Conservation (phyloP, 2,113 vertebrate genomes). For the Rhea americana region DNA sequence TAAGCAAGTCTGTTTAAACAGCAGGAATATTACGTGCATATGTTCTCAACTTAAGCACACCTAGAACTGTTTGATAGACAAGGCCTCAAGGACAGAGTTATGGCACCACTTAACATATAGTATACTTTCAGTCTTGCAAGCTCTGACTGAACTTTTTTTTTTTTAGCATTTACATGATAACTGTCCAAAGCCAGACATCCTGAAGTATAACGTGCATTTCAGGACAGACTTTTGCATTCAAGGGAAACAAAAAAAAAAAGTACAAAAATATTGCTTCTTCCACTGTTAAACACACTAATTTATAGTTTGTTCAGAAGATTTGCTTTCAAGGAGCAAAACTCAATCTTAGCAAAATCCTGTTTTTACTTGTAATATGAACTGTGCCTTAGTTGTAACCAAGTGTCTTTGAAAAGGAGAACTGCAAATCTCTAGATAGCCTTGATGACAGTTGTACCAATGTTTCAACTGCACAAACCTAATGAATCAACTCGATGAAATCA, state of each 20-base stretch:
- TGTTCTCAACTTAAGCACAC: fast-evolving
- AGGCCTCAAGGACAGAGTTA: background rate
- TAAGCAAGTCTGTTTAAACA: fast-evolving
- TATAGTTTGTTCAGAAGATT: background rate
- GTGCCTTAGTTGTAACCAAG: background rate
- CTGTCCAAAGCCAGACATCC: background rate
- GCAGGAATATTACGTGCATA: background rate
- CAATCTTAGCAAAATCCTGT: background rate
- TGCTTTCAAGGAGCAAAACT: background rate
- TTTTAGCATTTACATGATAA: background rate
- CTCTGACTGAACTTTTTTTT: background rate
- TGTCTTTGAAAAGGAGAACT: background rate
- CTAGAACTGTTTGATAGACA: fast-evolving
- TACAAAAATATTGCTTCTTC: background rate
- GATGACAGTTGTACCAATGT: background rate
- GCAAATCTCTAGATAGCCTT: background rate
- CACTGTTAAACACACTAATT: background rate
- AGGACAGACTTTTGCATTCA: background rate
- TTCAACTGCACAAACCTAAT: background rate
- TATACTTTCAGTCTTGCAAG: background rate
- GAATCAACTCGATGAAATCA: background rate
- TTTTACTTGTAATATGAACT: background rate
- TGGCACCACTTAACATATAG: background rate
- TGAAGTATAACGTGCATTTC: background rate
- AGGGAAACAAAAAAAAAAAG: background rate